These are phyloP conservation scores for Agrochola lychnidis DNA, from an alignment of 2,888 invertebrate species.

Conservation along the genomic window DNA sequence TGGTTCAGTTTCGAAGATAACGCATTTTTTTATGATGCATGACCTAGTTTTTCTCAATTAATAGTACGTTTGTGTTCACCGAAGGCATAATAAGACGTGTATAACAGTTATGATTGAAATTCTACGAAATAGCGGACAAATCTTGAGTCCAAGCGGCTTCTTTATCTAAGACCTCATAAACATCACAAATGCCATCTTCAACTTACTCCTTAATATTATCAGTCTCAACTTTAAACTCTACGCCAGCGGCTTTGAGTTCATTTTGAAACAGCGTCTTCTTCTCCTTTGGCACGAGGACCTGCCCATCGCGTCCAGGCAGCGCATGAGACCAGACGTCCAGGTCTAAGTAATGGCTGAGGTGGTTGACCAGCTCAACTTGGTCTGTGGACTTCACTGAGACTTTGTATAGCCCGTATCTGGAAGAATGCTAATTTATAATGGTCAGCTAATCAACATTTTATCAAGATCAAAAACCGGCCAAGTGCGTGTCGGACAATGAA, in stretches of 20 bases:
- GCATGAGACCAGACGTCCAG: conserved; percentile 78
- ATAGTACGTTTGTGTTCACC: not conserved
- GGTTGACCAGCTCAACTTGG: conserved; percentile 71
- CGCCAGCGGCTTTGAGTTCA: conserved; percentile 70
- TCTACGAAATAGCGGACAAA: not conserved
- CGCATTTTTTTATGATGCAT: too few relatives aligned
- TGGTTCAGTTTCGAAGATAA: too few relatives aligned
- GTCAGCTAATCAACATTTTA: too few relatives aligned
- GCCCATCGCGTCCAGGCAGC: conserved; percentile 70
- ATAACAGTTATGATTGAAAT: not conserved
- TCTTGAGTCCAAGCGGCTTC: not conserved
- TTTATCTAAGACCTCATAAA: not conserved
- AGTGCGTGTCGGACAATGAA: too few relatives aligned
- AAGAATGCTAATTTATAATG: conserved; percentile 33
- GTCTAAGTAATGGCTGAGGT: conserved; percentile 68
- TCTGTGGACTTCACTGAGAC: conserved; percentile 70
- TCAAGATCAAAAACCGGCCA: too few relatives aligned
- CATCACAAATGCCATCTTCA: not conserved
- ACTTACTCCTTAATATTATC: conserved; percentile 84
- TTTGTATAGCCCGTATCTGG: conserved; percentile 76
- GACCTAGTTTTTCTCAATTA: not conserved
- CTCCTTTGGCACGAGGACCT: conserved; percentile 75
- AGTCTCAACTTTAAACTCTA: conserved; percentile 73
- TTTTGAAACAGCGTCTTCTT: conserved; percentile 73
- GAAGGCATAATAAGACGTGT: not conserved